Base-by-base conservation (phyloP, 2,888 invertebrate genomes). In the Sphaerophoria rueppellii region DNA sequence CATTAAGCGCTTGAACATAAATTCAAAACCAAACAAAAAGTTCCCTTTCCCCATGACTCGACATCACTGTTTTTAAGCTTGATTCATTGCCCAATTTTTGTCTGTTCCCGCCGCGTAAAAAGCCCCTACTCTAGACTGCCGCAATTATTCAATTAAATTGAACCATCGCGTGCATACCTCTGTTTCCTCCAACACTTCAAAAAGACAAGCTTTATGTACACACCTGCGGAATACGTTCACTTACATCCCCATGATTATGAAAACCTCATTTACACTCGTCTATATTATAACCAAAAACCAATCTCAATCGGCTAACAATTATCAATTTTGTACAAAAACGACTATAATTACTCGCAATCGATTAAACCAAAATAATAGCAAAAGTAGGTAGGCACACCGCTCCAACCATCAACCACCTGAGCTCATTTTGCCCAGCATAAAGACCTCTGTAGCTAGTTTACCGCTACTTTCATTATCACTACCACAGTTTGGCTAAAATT, bases 341-440 rank as follows among this genome's bases (percentile, higher is more conserved):
- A 85, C 81, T 81, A 81, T 85, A 85, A 85, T 81, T 85, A 85
- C 85, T 85, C 63, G 76, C 76, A 85, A 81, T 81, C 85, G 81
- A 85, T 85, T 85, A 76, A 85, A 77, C 85, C 80, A 67, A 85
- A 76, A 81, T 81, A 81, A 85, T 73, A 81, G 69, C 73, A 9
- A 32, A 67, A 48, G 35, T 43, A 12, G 9, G 43, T 43, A 34
- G 0, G 40, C 35, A 46, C 37, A 40, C 12, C 70, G 24, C 16
- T 35, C 34, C 9, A 24, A 24, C 24, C 24, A 24, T 24, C 24
- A n/a, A n/a, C n/a, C n/a, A 24, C 24, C 24, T 24, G 24, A 24
- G 24, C 2, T 24, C 54, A 6, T 43, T 40, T 40, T 7, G 6
- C 14, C 2, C 24, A 24, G 24, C 12, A 9, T 46, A 24, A 63